Evolutionary conservation across 2,888 invertebrate genomes (phyloP), one percentile per base, ranked within the genome.

Genomic region (Artemia sinica): DNA sequence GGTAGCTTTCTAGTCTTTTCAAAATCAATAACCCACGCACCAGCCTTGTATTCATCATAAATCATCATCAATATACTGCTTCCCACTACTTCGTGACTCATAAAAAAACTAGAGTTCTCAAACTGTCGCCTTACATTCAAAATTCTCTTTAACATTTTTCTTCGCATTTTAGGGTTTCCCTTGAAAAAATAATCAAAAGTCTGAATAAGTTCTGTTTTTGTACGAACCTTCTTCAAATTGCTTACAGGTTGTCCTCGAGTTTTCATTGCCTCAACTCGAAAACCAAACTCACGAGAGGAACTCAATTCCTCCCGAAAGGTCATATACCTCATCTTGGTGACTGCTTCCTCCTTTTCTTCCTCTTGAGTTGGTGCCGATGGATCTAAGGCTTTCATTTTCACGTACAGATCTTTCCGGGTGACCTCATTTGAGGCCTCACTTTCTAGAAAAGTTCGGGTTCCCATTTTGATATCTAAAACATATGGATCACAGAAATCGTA

Each of bases 401-500:
- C 86, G 78, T 94, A 97, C 51, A 97, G 82, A 79, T 97, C 97
- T 6, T 83, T 76, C 67, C 96, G 83, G 18, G 90, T 86, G 66
- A 84, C 85, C 48, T 85, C 85, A 76, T 95, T 96, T 76, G 85
- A 85, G 63, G 96, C 96, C 81, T 97, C 97, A 2, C 88, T 87
- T 79, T 97, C 96, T 58, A 95, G 82, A 79, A 96, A 97, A 28
- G 96, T 97, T 75, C 95, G 84, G 3, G 89, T 89, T 65, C 97
- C 97, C 85, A 97, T 89, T 81, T 97, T 97, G 71, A 97, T 88
- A 78, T 97, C 97, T 86, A 97, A 95, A 0, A 97, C 92, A 76
- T 88, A 87, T 0, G 94, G 94, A 79, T 95, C 89, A 75, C 83
- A 82, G 79, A 95, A 96, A 70, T 90, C 89, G 74, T 90, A 87